phyloP scores from a whole-genome alignment of 2,113 vertebrate genomes.

The Oenanthe oenanthe region DNA sequence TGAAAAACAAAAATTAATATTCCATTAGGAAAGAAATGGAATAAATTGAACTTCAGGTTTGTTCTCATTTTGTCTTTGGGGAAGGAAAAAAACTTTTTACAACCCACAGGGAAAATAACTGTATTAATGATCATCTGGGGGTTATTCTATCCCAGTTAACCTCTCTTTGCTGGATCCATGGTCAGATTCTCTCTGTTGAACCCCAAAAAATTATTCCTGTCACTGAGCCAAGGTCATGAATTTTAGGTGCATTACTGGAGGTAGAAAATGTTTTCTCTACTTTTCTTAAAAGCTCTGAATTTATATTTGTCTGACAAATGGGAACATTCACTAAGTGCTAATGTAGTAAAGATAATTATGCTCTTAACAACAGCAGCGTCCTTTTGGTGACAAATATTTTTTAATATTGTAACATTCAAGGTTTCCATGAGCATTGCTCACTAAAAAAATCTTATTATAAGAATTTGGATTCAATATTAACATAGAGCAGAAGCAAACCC shows the following conservation, averaged over 20 bases:
- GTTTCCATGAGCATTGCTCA: neutral
- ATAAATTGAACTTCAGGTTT: neutral
- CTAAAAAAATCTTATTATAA: neutral
- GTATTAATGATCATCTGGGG: neutral
- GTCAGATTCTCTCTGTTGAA: neutral
- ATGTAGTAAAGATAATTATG: neutral
- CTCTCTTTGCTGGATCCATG: neutral
- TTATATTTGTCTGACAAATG: neutral
- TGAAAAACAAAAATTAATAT: neutral
- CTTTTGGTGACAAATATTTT: neutral
- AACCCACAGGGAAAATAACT: neutral
- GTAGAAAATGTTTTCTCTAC: neutral
- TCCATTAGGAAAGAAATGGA: neutral
- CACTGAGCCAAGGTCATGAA: neutral
- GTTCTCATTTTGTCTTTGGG: neutral
- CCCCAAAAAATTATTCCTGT: neutral
- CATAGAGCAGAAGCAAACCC: rapidly evolving
- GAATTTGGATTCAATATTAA: neutral
- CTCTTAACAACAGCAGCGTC: neutral
- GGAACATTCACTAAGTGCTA: neutral
- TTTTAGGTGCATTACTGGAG: neutral
- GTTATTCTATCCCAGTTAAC: neutral
- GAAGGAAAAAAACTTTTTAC: neutral
- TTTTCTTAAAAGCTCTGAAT: neutral
- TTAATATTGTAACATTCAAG: neutral